Evolutionary conservation across 2,113 vertebrate genomes (phyloP).

Genomic region (Origma solitaria): DNA sequence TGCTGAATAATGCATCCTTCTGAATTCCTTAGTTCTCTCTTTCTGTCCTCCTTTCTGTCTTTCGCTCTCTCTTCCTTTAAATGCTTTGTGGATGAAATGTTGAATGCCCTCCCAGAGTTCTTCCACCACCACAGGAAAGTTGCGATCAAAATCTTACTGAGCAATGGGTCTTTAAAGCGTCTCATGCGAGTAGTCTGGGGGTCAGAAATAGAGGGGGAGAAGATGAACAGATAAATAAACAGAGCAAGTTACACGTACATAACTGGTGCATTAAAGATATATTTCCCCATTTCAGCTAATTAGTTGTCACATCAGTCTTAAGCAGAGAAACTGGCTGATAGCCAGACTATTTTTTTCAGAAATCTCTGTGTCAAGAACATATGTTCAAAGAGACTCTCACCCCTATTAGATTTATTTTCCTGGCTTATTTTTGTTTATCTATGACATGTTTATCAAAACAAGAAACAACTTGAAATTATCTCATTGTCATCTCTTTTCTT

Average conservation of each 20-base stretch:
- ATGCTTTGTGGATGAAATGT: slow-evolving; percentile 3
- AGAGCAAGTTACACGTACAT: background rate
- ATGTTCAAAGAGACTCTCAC: background rate
- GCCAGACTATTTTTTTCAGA: slow-evolving; percentile 2
- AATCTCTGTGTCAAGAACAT: background rate
- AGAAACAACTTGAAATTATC: background rate
- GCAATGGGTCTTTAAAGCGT: background rate
- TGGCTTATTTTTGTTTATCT: background rate
- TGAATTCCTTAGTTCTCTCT: slow-evolving; percentile 59
- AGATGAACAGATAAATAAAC: background rate
- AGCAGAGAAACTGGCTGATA: slow-evolving; percentile 16
- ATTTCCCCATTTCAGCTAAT: slow-evolving; percentile 51
- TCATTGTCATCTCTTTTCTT: background rate
- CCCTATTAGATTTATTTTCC: background rate
- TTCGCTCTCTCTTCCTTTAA: slow-evolving; percentile 20
- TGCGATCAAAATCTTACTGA: background rate
- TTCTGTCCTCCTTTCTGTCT: slow-evolving; percentile 47
- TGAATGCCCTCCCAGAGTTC: background rate
- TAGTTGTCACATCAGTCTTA: slow-evolving; percentile 55
- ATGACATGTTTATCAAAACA: background rate
- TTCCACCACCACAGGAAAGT: background rate
- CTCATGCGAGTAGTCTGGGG: background rate
- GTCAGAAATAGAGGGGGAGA: background rate
- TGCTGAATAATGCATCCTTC: slow-evolving; percentile 63
- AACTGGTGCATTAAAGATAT: slow-evolving; percentile 23